These are phyloP conservation scores for Pipa parva DNA, from an alignment of 2,113 vertebrate species.

Conservation along the genomic window DNA sequence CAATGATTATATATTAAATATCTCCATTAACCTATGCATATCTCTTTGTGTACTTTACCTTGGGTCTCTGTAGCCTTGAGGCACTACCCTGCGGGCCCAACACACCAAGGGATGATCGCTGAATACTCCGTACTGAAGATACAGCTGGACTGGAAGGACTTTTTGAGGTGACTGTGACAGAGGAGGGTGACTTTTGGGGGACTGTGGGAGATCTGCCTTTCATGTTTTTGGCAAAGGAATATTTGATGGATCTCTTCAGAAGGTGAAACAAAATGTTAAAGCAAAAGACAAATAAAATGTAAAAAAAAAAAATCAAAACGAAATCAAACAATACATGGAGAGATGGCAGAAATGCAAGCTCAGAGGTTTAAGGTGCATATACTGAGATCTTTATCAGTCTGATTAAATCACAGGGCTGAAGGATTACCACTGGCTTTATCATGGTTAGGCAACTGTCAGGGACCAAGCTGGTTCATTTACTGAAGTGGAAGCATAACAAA, in stretches of 20 bases:
- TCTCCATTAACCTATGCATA: too few relatives aligned
- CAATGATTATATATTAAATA: not conserved
- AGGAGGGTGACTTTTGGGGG: constrained; percentile 64
- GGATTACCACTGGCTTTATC: too few relatives aligned
- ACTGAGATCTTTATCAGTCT: too few relatives aligned
- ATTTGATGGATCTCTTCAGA: constrained; percentile 71
- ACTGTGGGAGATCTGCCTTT: constrained; percentile 64
- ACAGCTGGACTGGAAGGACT: constrained; percentile 60
- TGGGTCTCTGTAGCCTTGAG: constrained; percentile 49
- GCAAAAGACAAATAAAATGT: constrained; percentile 52
- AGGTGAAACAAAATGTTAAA: constrained; percentile 61
- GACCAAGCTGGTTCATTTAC: too few relatives aligned
- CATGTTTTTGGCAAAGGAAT: constrained; percentile 64
- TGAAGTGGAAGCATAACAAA: too few relatives aligned
- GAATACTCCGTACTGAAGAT: constrained; percentile 57
- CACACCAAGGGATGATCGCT: constrained; percentile 63
- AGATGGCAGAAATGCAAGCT: constrained; percentile 6
- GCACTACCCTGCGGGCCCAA: constrained; percentile 61
- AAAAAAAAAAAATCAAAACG: constrained; percentile 51
- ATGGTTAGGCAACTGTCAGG: too few relatives aligned
- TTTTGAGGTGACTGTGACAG: constrained; percentile 67
- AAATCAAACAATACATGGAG: constrained; percentile 31
- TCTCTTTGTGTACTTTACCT: constrained; percentile 69
- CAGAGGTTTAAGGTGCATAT: constrained; percentile 6
- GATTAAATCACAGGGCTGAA: too few relatives aligned